Evolutionary conservation across 2,113 vertebrate genomes (phyloP), one percentile per base, ranked within the genome.

Genomic region (Nesospiza acunhae): DNA sequence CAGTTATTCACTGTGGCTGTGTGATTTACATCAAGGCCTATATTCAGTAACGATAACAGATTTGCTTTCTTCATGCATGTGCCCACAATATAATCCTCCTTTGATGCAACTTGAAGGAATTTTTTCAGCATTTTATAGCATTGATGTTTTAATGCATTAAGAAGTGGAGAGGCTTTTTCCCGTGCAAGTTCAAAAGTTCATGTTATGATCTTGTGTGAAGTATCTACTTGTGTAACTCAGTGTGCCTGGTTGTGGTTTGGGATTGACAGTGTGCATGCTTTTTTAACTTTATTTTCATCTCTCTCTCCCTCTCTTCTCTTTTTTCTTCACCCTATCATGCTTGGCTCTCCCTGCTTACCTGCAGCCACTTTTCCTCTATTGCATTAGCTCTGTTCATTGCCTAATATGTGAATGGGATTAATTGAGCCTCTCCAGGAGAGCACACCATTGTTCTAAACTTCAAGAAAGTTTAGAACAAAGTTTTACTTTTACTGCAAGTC

Each of bases 21-120:
- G 13, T 90, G 74, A 87, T 96, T 96, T 95, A 93, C 89, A 93
- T 96, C 93, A 88, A 88, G 84, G 87, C 85, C 90, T 95, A 80
- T 94, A 85, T 90, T 93, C 95, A 95, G 64, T 80, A 87, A 97
- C 94, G 77, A 92, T 95, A 95, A 89, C 77, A 93, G 70, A 81
- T 93, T 93, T 92, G 87, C 86, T 93, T 94, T 95, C 87, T 93
- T 88, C 72, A 8, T 84, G 55, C 27, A 13, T 77, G 63, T 89
- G 66, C 68, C 69, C 49, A 28, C 80, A 90, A 17, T 53, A 83
- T 92, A 96, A 86, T 90, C 53, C 62, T 79, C 46, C 82, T 95
- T 95, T 95, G 85, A 94, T 39, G 66, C 69, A 69, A 66, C 55
- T 75, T 60, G 62, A 93, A 85, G 82, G 55, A 68, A 8, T 90